phyloP scores from a whole-genome alignment of 30 jellyfish, hydroid and myxozoan species.

The Cassiopea andromeda region DNA sequence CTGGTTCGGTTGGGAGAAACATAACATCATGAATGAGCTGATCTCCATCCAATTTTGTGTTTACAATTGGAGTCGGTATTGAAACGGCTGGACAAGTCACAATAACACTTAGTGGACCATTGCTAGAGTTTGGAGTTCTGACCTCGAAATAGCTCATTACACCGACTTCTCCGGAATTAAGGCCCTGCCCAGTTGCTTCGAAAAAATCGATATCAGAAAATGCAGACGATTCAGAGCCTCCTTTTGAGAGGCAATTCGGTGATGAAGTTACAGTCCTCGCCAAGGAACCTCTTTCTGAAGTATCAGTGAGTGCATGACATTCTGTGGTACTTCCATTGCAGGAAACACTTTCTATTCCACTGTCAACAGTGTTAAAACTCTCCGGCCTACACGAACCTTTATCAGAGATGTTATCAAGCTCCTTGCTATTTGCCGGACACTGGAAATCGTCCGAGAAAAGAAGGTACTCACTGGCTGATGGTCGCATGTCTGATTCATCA shows the following conservation, averaged over 20 bases:
- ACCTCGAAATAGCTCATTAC: constrained; percentile 81
- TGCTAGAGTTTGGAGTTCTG: constrained; percentile 70
- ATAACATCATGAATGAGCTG: constrained; percentile 82
- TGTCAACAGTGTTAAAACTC: constrained; percentile 41
- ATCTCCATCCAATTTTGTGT: constrained; percentile 65
- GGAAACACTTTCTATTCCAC: constrained; percentile 44
- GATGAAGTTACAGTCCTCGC: constrained; percentile 8
- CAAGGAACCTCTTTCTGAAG: constrained; percentile 38
- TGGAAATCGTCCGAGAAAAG: constrained; percentile 21
- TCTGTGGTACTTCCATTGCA: neutral
- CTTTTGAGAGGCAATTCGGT: constrained; percentile 14
- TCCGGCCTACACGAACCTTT: constrained; percentile 16
- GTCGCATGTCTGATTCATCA: constrained; percentile 55
- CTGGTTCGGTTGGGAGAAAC: constrained; percentile 96
- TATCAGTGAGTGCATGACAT: neutral
- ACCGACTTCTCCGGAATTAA: constrained; percentile 89
- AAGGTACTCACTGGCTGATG: constrained; percentile 21
- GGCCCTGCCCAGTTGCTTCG: constrained; percentile 83
- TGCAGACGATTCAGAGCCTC: constrained; percentile 53
- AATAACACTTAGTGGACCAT: constrained; percentile 92
- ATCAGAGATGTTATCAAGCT: neutral
- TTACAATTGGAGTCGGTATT: constrained; percentile 91
- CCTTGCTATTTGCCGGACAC: neutral
- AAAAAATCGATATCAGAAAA: constrained; percentile 29
- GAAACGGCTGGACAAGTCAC: constrained; percentile 99